phyloP scores from a whole-genome alignment of 2,888 invertebrate species.

The Ellobium chinense region DNA sequence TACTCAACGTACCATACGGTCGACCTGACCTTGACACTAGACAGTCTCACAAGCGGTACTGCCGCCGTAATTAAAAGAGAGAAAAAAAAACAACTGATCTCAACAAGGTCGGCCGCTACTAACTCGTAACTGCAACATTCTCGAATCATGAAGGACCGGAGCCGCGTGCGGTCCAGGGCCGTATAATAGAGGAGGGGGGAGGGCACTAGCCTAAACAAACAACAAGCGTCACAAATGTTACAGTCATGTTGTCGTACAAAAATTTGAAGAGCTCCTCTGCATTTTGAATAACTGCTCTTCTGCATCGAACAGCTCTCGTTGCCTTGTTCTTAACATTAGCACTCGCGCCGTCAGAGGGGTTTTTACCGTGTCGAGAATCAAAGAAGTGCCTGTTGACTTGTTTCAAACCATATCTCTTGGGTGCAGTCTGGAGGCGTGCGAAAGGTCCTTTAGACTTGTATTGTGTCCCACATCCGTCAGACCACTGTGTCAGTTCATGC shows the following conservation, averaged over 20 bases:
- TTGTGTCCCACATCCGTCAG: background rate
- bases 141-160: too few species aligned
- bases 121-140: too few species aligned
- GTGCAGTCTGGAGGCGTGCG: background rate
- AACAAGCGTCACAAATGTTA: too few species aligned
- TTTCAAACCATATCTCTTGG: background rate
- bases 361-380: background rate
- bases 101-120: too few species aligned
- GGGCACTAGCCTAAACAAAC: too few species aligned
- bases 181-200: too few species aligned
- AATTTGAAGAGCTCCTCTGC: background rate
- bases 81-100: too few species aligned
- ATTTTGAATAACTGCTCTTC: background rate
- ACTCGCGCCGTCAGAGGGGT: background rate
- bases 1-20: too few species aligned
- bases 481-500: background rate
- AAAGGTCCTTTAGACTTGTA: constrained; percentile 6
- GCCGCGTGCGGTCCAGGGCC: too few species aligned
- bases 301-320: background rate
- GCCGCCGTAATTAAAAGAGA: too few species aligned
- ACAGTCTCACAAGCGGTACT: too few species aligned
- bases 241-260: background rate
- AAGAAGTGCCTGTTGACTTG: constrained; percentile 1
- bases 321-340: background rate
- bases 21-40: too few species aligned